Evolutionary conservation across 2,797 vertebrate genomes (phyloP).

Genomic region (Bradypodion pumilum): DNA sequence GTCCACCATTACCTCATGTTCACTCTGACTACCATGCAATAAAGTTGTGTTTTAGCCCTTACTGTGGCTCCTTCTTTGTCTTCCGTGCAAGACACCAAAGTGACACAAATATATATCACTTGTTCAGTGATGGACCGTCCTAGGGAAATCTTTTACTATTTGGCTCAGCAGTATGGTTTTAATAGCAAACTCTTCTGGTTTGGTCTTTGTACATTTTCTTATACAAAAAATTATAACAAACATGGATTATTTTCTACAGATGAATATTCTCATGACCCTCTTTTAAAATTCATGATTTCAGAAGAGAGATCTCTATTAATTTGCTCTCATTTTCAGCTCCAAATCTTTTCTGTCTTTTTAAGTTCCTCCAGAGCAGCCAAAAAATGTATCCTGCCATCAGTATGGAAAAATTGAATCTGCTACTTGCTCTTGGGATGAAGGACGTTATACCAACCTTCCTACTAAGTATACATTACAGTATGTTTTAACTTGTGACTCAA

Average conservation of each 20-base stretch:
- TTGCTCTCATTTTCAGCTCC: rapidly evolving
- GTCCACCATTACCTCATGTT: no score
- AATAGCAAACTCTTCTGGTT: neutral
- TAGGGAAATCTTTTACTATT: no score
- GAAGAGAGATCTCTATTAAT: neutral
- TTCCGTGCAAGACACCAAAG: no score
- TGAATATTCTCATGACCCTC: neutral
- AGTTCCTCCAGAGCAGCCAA: constrained; percentile 84
- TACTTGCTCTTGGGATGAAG: constrained; percentile 83
- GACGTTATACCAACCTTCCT: constrained; percentile 71
- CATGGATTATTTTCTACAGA: neutral
- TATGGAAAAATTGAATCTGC: constrained; percentile 68
- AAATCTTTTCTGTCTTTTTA: constrained; percentile 20
- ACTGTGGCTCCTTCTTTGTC: no score
- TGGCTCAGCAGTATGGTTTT: no score
- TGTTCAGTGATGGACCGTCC: no score
- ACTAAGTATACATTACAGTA: constrained; percentile 74
- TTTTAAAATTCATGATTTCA: neutral
- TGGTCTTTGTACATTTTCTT: neutral
- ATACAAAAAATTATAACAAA: neutral
- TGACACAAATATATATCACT: no score
- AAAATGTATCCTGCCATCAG: constrained; percentile 82
- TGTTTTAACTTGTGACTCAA: constrained; percentile 58
- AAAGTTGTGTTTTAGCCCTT: no score
- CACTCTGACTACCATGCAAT: no score